A percentile compares a stretch with the other conserved stretches of the same genome.
Conservation (phyloP, 2,113 vertebrate species). For the Potamarius usumacintae region DNA sequence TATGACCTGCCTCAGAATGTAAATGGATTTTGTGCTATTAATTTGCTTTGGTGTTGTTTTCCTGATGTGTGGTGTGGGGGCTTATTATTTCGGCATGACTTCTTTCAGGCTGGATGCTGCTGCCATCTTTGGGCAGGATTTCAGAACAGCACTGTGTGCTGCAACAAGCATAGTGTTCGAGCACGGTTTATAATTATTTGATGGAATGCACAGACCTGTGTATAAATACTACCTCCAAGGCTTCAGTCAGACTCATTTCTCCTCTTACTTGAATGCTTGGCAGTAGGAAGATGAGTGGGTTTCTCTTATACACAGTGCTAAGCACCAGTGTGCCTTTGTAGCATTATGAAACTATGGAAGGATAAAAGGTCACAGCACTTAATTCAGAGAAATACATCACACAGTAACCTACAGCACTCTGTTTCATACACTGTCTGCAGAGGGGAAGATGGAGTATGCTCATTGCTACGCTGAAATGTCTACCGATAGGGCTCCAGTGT, state of each 20-base stretch:
- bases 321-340: constrained; percentile 34
- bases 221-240: not conserved
- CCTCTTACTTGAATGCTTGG: not conserved
- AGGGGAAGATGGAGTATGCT: not conserved
- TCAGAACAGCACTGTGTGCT: constrained; percentile 53
- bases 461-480: not conserved
- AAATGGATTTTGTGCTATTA: constrained; percentile 61
- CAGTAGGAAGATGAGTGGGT: constrained; percentile 23
- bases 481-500: not conserved
- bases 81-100: constrained; percentile 11
- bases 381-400: constrained; percentile 29
- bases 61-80: constrained; percentile 64
- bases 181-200: not conserved
- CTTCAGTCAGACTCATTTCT: not conserved
- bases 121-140: constrained; percentile 74
- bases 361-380: constrained; percentile 38
- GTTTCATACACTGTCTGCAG: not conserved
- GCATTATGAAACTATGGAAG: constrained; percentile 23
- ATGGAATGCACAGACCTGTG: not conserved
- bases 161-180: not conserved
- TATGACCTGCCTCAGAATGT: constrained; percentile 57
- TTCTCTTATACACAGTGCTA: constrained; percentile 25
- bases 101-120: constrained; percentile 63
- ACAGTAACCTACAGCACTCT: constrained; percentile 3
- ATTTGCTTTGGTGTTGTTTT: constrained; percentile 64